Conservation (phyloP, 35 echinoderm and acorn worm species). For the Strongylocentrotus purpuratus region DNA sequence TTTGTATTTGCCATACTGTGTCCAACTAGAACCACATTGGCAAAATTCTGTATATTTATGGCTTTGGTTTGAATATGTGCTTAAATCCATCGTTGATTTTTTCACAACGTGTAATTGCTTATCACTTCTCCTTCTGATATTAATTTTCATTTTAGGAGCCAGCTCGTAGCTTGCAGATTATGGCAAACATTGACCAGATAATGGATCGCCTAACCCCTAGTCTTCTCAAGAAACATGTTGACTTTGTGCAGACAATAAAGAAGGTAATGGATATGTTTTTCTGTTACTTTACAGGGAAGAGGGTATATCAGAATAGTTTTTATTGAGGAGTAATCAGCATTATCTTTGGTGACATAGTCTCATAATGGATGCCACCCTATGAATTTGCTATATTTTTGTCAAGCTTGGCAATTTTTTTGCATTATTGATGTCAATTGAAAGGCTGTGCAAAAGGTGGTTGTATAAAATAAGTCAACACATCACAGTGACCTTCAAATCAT, state of each 20-base stretch:
- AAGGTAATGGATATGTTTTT: constrained; percentile 36
- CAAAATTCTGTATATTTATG: no score
- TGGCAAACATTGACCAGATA: constrained; percentile 33
- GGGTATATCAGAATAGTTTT: no score
- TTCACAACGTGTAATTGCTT: no score
- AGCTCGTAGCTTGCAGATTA: constrained; percentile 18
- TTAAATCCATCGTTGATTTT: no score
- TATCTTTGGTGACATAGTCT: no score
- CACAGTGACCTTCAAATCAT: neutral
- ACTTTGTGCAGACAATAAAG: constrained; percentile 72
- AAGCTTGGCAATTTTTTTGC: neutral
- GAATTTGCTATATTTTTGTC: no score
- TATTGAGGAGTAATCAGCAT: no score
- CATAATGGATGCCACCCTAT: no score
- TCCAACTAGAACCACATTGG: no score
- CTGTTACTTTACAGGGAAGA: no score
- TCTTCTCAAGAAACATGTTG: constrained; percentile 61
- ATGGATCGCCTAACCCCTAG: constrained; percentile 50
- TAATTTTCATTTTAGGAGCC: constrained; percentile 7
- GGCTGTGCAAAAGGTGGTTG: neutral
- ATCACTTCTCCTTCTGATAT: neutral
- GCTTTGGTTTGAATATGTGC: no score
- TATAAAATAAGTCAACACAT: neutral
- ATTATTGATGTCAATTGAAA: neutral
- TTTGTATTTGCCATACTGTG: no score